These are phyloP conservation scores for Enhydra lutris DNA, from an alignment of 2,113 vertebrate species.

Conservation along the genomic window DNA sequence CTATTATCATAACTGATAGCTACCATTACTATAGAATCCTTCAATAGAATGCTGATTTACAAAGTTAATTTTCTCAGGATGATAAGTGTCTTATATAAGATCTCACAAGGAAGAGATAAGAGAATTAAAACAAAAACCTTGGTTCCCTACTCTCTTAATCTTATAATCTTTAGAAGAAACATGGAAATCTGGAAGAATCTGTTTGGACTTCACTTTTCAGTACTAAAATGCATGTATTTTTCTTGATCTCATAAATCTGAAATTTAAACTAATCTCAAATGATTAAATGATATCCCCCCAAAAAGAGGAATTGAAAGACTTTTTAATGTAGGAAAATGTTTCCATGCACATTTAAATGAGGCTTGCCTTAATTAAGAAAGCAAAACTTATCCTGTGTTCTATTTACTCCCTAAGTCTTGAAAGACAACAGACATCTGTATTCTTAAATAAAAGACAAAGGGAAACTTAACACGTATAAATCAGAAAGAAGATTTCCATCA, in stretches of 20 bases:
- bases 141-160: background rate
- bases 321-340: background rate
- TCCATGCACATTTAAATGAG: background rate
- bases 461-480: background rate
- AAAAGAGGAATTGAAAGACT: background rate
- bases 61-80: constrained; percentile 4
- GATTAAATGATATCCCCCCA: background rate
- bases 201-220: background rate
- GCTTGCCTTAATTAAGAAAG: background rate
- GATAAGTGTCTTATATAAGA: background rate
- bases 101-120: background rate
- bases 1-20: background rate
- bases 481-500: background rate
- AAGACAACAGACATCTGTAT: background rate
- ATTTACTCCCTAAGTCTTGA: background rate
- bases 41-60: background rate
- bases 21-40: background rate
- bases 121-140: background rate
- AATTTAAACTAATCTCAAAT: background rate
- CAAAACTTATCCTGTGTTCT: background rate
- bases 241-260: background rate
- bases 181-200: background rate
- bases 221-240: background rate
- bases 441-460: background rate
- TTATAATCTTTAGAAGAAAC: background rate